These are phyloP conservation scores for Hydraecia micacea DNA, from an alignment of 2,888 invertebrate species.

Conservation along the genomic window DNA sequence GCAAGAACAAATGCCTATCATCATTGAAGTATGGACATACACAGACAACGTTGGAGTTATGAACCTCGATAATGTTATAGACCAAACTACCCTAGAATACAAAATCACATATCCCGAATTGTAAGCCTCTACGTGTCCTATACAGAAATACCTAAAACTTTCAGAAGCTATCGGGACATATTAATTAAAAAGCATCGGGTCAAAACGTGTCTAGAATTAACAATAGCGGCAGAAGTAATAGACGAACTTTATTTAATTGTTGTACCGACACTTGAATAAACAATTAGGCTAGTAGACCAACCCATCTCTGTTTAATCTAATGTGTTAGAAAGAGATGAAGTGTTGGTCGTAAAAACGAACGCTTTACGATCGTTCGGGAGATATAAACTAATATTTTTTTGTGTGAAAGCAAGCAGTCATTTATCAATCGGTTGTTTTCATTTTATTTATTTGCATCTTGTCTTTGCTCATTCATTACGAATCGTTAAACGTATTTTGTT, in stretches of 20 bases:
- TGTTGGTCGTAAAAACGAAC: constrained; percentile 51
- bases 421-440: constrained; percentile 15
- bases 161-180: constrained; percentile 53
- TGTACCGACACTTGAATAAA: constrained; percentile 63
- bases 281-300: constrained; percentile 47
- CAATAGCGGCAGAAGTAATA: constrained; percentile 53
- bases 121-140: constrained; percentile 41
- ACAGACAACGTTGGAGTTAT: background rate
- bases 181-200: constrained; percentile 67
- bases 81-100: constrained; percentile 34
- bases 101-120: constrained; percentile 51
- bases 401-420: constrained; percentile 13
- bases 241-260: constrained; percentile 68
- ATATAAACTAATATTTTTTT: constrained; percentile 39
- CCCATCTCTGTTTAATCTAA: constrained; percentile 45
- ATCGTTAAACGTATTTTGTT: background rate
- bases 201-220: constrained; percentile 62
- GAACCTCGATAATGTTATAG: constrained; percentile 12
- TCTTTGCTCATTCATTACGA: background rate
- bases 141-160: constrained; percentile 50
- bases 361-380: constrained; percentile 54
- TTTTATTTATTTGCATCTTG: constrained; percentile 26
- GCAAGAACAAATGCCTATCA: background rate
- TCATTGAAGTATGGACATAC: background rate
- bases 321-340: constrained; percentile 53